Evolutionary conservation across 2,888 invertebrate genomes (phyloP), one percentile per base, ranked within the genome.

Genomic region (Phorcus lineatus): DNA sequence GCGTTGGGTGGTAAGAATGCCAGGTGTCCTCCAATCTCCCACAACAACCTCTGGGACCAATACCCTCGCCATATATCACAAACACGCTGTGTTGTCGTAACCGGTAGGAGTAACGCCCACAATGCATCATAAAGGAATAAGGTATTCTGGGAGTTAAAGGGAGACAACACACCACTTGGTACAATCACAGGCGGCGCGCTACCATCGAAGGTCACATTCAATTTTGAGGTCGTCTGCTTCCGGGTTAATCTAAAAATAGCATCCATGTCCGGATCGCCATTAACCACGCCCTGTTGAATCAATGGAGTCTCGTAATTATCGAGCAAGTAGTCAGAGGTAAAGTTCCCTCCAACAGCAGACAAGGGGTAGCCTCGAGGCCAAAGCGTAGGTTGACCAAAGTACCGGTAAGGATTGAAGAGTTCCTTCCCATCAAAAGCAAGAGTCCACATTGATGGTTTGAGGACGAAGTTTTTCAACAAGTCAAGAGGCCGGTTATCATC

Each of bases 291-390:
- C 79, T 90, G 90, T 74, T 90, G 90, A 17, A 90, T 85, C 19
- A 83, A 77, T 0, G 89, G 89, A 11, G 84, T 80, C 7, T 40
- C 22, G 24, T n/a, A 57, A 4, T 67, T 53, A 22, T 82, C 81
- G 11, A 85, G 74, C 3, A 67, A 54, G 62, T 86, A 85, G 52
- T 81, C 52, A 24, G 79, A n/a, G 24, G 53, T 7, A n/a, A 16
- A 0, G 2, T 22, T 47, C 9, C 76, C 66, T 28, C 81, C 79
- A 13, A 87, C 76, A 19, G 54, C n/a, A 17, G 86, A 84, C 22
- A 91, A 80, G 2, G 90, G 90, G 80, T 83, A 91, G 19, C 90
- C 90, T 28, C 89, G 74, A 16, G 90, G 91, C 90, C 90, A 91
- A 53, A 88, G 79, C 9, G 86, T 85, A 9, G 89, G 82, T 79